These are phyloP conservation scores for Ellobius talpinus DNA, from an alignment of 2,113 vertebrate species.

Conservation along the genomic window DNA sequence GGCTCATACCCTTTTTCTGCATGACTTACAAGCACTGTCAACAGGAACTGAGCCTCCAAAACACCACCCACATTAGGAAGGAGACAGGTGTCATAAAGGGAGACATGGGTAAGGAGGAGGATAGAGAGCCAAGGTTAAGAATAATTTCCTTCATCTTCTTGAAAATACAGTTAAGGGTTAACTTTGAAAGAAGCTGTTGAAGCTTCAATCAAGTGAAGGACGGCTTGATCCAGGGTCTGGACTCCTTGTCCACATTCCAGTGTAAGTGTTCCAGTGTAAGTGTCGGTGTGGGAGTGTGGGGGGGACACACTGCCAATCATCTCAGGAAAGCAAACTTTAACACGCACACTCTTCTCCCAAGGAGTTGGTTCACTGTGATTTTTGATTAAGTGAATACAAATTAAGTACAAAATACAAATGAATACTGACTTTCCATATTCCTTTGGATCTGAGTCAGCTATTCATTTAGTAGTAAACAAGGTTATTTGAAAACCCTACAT, in stretches of 20 bases:
- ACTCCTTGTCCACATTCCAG: background rate
- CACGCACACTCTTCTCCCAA: background rate
- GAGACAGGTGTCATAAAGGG: background rate
- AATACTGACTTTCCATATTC: background rate
- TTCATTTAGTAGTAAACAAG: constrained; percentile 5
- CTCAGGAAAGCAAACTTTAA: background rate
- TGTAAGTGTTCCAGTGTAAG: background rate
- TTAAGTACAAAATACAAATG: too few species aligned
- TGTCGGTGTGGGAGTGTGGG: too few species aligned
- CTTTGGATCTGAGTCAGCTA: background rate
- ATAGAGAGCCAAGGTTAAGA: background rate
- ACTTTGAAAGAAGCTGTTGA: background rate
- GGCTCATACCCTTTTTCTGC: background rate
- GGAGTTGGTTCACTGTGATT: background rate
- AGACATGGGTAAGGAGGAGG: background rate
- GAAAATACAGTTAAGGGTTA: background rate
- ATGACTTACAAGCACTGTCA: background rate
- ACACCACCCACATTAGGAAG: background rate
- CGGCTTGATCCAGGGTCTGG: background rate
- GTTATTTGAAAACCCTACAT: background rate
- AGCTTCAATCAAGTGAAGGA: constrained; percentile 7
- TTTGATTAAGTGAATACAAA: background rate
- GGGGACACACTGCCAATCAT: background rate
- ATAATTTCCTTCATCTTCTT: background rate
- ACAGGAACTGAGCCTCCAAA: background rate